Conservation (phyloP, 1,140 invertebrate genomes). For the Trialeurodes vaporariorum region DNA sequence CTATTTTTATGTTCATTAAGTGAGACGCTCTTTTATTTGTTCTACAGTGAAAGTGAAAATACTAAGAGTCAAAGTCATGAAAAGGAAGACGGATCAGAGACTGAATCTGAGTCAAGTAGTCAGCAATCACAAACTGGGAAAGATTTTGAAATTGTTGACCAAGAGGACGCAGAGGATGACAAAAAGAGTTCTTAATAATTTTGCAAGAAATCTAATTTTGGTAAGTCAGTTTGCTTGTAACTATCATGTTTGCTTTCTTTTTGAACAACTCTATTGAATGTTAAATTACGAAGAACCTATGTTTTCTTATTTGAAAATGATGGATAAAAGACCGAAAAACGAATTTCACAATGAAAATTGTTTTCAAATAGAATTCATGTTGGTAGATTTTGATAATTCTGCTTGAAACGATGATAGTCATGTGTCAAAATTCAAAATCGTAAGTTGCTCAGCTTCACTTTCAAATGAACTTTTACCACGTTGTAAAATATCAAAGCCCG, state of each 20-base stretch:
- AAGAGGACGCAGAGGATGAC: constrained; percentile 41
- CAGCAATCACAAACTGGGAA: constrained; percentile 62
- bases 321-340: background rate
- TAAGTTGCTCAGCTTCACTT: no score
- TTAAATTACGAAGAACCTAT: background rate
- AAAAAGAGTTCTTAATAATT: background rate
- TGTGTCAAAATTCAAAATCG: no score
- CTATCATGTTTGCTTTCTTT: background rate
- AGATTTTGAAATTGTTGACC: constrained; percentile 66
- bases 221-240: background rate
- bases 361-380: no score
- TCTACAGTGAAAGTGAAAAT: background rate
- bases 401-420: no score
- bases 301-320: background rate
- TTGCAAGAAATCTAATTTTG: background rate
- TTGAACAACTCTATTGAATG: background rate
- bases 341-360: no score
- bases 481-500: no score
- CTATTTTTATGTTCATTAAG: no score
- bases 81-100: constrained; percentile 32
- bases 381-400: no score
- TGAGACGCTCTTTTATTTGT: no score
- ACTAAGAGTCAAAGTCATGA: background rate
- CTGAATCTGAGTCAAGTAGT: constrained; percentile 50
- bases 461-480: no score